Base-by-base conservation (phyloP, 2,113 vertebrate species). In the Zapornia atra region DNA sequence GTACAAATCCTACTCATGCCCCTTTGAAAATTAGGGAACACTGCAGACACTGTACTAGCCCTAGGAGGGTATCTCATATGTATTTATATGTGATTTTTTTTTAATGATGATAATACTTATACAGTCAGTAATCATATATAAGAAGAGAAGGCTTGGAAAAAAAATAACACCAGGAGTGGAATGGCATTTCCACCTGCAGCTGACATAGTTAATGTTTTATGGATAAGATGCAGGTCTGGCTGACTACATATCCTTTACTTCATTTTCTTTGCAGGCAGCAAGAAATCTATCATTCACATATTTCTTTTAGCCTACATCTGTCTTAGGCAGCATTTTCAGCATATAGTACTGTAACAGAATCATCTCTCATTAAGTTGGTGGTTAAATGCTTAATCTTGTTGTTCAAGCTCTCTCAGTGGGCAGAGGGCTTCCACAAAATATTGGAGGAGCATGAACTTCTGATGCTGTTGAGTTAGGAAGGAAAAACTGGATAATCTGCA, bases 221-320 rank as follows among this genome's bases (percentile, higher is more conserved):
- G 90, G 87, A 81, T 84, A 92, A 77, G 63, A 69, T 80, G 44
- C 71, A 92, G 81, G 68, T 77, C 75, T 92, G 93, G 29, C 72
- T 92, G 75, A 68, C 54, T 94, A 70, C 34, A 34, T 80, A 82
- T 63, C 64, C 48, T 86, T 88, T 68, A 56, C 56, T 87, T 87
- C 36, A 68, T 75, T 84, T 78, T 36, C 38, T 92, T 81, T 85
- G 60, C 72, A 92, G 57, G 70, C 65, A 93, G 78, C 60, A 84
- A 78, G 70, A 88, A 89, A 85, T 89, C 53, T 56, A 68, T 87
- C 75, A 71, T 54, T 89, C 81, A 56, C 22, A 11, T 64, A 86
- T 83, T 81, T 78, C 61, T 83, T 69, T 59, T 82, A 76, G 85
- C 57, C 65, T 94, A 75, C 12, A 54, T 66, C 36, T 86, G 46